Percentiles rank a stretch among this genome's conserved stretches.
phyloP scores from a whole-genome alignment of 1,140 invertebrate species.

The Drosophila asahinai region DNA sequence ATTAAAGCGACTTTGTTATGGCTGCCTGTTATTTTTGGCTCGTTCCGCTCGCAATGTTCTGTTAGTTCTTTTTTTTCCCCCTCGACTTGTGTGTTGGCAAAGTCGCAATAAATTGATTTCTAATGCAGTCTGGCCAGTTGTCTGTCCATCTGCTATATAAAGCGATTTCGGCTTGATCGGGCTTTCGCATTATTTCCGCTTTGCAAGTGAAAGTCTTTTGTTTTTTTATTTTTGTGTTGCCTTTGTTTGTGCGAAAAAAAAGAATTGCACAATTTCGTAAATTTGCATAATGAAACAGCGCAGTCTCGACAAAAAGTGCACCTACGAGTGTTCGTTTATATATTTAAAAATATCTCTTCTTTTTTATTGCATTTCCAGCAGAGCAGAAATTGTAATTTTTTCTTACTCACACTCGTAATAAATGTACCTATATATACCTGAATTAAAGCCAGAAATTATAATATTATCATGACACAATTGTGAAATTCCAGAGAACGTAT shows the following conservation, averaged over 20 bases:
- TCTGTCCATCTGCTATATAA: conserved; percentile 41
- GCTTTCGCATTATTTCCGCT: conserved; percentile 62
- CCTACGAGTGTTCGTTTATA: background rate
- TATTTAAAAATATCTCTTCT: background rate
- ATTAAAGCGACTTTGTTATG: background rate
- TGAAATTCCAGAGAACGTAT: background rate
- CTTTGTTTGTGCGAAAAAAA: conserved; percentile 18
- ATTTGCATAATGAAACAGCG: conserved; percentile 9
- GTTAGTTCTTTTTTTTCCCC: conserved; percentile 21
- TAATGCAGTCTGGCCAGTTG: conserved; percentile 63
- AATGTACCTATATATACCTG: background rate
- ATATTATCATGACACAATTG: conserved; percentile 5
- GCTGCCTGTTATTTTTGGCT: conserved; percentile 15
- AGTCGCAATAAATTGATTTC: conserved; percentile 79
- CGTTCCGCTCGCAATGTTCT: conserved; percentile 9
- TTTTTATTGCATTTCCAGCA: conserved; percentile 10
- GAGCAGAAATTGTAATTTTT: background rate
- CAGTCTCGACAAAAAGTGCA: background rate
- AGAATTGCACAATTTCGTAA: conserved; percentile 18
- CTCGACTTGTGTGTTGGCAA: conserved; percentile 55
- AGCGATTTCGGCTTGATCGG: conserved; percentile 41
- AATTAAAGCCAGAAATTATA: conserved; percentile 1
- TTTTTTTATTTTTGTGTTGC: background rate
- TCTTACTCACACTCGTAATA: no score
- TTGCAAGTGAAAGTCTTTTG: conserved; percentile 47